Percentiles rank a stretch among this genome's conserved stretches.
These are phyloP conservation scores for Diarsia rubi DNA, from an alignment of 2,888 invertebrate species.

Conservation along the genomic window DNA sequence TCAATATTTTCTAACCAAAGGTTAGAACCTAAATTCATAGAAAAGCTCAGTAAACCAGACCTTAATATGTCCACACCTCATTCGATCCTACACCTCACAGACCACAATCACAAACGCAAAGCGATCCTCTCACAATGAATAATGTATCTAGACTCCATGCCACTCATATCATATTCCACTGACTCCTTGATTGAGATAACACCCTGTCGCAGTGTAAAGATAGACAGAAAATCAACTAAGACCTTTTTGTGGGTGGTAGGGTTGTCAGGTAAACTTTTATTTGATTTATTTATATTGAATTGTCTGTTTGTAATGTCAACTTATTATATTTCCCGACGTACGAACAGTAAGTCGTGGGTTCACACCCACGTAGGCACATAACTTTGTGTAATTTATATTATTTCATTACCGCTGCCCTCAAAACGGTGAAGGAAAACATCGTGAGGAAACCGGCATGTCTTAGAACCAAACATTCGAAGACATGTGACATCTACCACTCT, in stretches of 20 bases:
- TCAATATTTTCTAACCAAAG: neutral
- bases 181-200: constrained; percentile 57
- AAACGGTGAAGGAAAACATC: too few species aligned
- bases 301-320: too few species aligned
- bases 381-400: too few species aligned
- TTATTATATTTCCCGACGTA: too few species aligned
- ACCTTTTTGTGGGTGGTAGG: neutral
- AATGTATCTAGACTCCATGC: constrained; percentile 47
- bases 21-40: neutral
- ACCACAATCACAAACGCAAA: constrained; percentile 26
- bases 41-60: neutral
- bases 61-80: constrained; percentile 17
- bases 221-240: neutral
- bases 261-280: too few species aligned
- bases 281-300: too few species aligned
- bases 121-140: constrained; percentile 38
- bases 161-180: constrained; percentile 48
- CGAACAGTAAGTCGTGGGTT: too few species aligned
- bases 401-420: too few species aligned
- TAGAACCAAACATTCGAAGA: too few species aligned
- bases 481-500: too few species aligned
- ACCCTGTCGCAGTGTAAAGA: constrained; percentile 2
- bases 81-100: constrained; percentile 2
- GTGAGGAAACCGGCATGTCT: too few species aligned
- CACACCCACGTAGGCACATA: too few species aligned